These are phyloP conservation scores for Anastrepha obliqua DNA, from an alignment of 1,140 invertebrate genomes.

Conservation along the genomic window DNA sequence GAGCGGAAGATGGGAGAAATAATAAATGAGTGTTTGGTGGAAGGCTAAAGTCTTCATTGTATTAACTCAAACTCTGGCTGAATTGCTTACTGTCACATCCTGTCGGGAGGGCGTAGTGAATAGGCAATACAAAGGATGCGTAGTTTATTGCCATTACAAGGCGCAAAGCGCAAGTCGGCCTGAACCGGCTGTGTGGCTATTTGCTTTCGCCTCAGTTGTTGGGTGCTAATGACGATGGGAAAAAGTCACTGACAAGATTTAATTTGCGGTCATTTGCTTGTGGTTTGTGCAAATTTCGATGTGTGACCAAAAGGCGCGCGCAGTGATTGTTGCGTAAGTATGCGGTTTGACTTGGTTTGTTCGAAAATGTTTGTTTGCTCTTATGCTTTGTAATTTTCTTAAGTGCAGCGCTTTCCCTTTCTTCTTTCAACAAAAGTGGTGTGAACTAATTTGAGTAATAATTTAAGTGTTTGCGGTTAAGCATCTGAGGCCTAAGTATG, in stretches of 20 bases:
- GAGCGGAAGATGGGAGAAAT: background rate
- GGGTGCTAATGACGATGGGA: background rate
- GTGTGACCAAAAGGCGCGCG: background rate
- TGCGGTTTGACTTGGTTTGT: background rate
- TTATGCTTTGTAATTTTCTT: too few relatives aligned
- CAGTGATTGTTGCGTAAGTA: background rate
- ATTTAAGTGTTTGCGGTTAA: too few relatives aligned
- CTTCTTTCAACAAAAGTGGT: too few relatives aligned
- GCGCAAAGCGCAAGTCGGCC: too few relatives aligned
- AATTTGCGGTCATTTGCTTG: slow-evolving; percentile 10
- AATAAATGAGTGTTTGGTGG: background rate
- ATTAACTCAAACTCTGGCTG: background rate
- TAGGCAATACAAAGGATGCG: background rate
- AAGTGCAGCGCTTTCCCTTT: too few relatives aligned
- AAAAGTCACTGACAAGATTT: background rate
- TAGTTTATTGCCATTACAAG: too few relatives aligned
- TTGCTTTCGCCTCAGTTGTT: background rate
- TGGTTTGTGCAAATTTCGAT: background rate
- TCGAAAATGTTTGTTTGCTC: too few relatives aligned
- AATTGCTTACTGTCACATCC: background rate
- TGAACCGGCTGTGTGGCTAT: background rate
- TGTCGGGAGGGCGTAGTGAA: background rate
- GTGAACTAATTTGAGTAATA: too few relatives aligned
- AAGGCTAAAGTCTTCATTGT: background rate
- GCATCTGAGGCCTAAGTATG: too few relatives aligned